Percentiles rank a stretch among this genome's conserved stretches.
Evolutionary conservation across 2,888 invertebrate species (phyloP).

Genomic region (Boloria selene): DNA sequence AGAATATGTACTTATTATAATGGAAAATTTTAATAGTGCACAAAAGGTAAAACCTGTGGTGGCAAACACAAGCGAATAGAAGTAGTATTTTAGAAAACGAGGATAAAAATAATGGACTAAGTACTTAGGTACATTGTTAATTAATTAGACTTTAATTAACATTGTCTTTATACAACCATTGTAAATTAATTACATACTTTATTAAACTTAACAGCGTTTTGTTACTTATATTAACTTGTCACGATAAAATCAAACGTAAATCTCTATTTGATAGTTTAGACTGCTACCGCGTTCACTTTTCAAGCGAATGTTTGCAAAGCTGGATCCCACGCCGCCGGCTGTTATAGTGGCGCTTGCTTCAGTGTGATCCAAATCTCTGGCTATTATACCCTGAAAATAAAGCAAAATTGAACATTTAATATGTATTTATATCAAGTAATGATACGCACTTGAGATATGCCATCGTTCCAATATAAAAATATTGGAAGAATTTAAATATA

Average conservation of each 20-base stretch:
- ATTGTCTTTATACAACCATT: too few relatives aligned
- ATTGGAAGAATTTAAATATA: too few relatives aligned
- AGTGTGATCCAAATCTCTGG: constrained; percentile 55
- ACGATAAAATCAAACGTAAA: constrained; percentile 52
- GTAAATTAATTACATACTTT: background rate
- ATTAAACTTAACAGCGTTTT: background rate
- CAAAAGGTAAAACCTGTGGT: too few relatives aligned
- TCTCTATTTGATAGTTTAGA: constrained; percentile 61
- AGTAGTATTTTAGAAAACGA: too few relatives aligned
- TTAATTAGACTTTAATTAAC: too few relatives aligned
- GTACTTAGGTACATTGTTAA: too few relatives aligned
- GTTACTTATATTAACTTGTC: background rate
- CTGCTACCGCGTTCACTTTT: constrained; percentile 61
- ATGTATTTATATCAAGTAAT: background rate
- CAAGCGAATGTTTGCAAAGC: constrained; percentile 60
- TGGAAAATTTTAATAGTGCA: too few relatives aligned
- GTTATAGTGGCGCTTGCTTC: constrained; percentile 54
- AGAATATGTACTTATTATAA: too few relatives aligned
- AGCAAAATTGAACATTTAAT: background rate
- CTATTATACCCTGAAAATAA: constrained; percentile 57
- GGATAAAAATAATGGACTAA: too few relatives aligned
- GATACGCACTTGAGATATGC: too few relatives aligned
- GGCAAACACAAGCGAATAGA: too few relatives aligned
- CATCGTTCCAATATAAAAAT: too few relatives aligned
- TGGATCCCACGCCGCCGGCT: constrained; percentile 62